Evolutionary conservation across 2,888 invertebrate species (phyloP).

Genomic region (Calephelis perditalis): DNA sequence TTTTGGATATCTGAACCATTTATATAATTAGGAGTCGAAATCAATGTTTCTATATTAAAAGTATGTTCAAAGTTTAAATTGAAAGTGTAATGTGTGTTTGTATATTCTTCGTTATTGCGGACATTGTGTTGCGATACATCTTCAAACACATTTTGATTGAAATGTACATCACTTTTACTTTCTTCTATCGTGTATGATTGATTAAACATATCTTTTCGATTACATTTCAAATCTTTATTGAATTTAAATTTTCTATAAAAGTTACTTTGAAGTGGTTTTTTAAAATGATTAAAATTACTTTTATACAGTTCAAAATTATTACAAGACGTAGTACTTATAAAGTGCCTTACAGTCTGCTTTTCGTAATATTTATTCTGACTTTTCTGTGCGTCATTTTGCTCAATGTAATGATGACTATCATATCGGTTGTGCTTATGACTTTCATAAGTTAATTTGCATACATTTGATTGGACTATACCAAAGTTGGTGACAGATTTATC

Average conservation of each 20-base stretch:
- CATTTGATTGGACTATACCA: constrained; percentile 1
- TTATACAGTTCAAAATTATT: constrained; percentile 37
- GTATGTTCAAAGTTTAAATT: constrained; percentile 14
- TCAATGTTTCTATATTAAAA: neutral
- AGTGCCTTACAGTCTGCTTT: constrained; percentile 22
- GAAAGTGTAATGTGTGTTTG: neutral
- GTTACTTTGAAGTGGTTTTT: neutral
- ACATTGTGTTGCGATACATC: neutral
- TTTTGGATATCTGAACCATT: neutral
- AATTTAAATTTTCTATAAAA: neutral
- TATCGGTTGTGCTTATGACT: constrained; percentile 37
- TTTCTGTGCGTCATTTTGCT: neutral
- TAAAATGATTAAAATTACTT: constrained; percentile 16
- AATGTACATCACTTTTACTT: constrained; percentile 9
- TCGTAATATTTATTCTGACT: constrained; percentile 12
- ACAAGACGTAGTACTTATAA: constrained; percentile 36
- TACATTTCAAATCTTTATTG: neutral
- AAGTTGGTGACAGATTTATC: neutral
- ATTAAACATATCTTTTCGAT: neutral
- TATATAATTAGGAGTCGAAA: neutral
- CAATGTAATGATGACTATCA: neutral
- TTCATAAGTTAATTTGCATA: constrained; percentile 39
- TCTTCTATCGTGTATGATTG: constrained; percentile 6
- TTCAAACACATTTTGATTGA: neutral
- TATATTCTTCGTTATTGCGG: neutral